Percentiles rank a stretch among this genome's conserved stretches.
Evolutionary conservation across 2,113 vertebrate genomes (phyloP).

Genomic region (Oplegnathus fasciatus): DNA sequence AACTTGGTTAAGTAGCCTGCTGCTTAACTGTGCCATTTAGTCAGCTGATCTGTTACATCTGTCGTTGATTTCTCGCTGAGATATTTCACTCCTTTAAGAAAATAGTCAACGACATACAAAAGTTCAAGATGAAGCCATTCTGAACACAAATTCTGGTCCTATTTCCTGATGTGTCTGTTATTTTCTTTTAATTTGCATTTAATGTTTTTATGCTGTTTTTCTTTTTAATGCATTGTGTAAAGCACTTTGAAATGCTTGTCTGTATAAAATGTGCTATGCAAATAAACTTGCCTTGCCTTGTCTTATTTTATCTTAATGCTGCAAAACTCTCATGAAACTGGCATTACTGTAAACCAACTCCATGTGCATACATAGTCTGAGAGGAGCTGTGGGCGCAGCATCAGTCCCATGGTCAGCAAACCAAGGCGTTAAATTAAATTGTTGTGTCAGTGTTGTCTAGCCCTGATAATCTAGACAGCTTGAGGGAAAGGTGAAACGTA

Average conservation of each 20-base stretch:
- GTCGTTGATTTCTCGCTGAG: not conserved
- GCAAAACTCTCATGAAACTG: not conserved
- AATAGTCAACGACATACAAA: not conserved
- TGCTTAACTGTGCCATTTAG: not conserved
- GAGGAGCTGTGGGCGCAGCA: not conserved
- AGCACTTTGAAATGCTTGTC: not conserved
- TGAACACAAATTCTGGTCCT: not conserved
- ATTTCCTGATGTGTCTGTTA: not conserved
- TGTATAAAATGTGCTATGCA: not conserved
- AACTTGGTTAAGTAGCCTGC: not conserved
- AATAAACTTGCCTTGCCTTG: not conserved
- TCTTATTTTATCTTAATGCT: not conserved
- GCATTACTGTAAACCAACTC: not conserved
- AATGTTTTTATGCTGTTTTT: too few relatives aligned
- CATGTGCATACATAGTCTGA: not conserved
- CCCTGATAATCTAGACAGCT: constrained; percentile 28
- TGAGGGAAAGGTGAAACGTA: constrained; percentile 16
- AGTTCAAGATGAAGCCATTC: not conserved
- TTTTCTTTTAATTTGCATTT: too few relatives aligned
- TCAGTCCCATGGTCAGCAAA: not conserved
- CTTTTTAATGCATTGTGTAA: not conserved
- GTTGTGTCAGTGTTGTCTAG: constrained; percentile 1
- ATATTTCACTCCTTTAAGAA: not conserved
- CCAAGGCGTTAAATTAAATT: constrained; percentile 6
- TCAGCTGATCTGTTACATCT: not conserved